Percentiles rank a stretch among this genome's conserved stretches.
phyloP scores from a whole-genome alignment of 2,888 invertebrate genomes.

The Harpalus rubripes region DNA sequence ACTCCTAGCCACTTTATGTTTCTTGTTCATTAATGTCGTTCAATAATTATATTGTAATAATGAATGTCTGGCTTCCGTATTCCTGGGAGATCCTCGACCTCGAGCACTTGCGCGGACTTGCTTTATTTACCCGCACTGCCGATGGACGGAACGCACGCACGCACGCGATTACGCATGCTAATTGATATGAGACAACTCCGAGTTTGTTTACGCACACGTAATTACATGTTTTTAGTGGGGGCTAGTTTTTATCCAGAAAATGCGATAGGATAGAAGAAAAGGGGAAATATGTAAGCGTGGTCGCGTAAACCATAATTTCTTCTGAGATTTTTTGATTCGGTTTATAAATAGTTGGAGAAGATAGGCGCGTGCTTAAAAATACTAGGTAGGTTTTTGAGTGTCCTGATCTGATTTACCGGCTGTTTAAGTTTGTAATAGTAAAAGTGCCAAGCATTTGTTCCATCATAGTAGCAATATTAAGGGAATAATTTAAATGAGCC shows the following conservation, averaged over 20 bases:
- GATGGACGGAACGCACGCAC: constrained; percentile 39
- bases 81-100: constrained; percentile 68
- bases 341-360: too few species aligned
- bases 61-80: constrained; percentile 70
- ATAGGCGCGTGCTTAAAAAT: too few species aligned
- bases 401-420: too few species aligned
- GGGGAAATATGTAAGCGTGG: not conserved
- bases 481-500: too few species aligned
- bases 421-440: too few species aligned
- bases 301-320: not conserved
- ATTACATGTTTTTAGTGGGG: not conserved
- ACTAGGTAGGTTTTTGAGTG: too few species aligned
- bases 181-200: constrained; percentile 30
- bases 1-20: constrained; percentile 58
- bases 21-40: constrained; percentile 67
- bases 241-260: constrained; percentile 4
- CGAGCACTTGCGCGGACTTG: constrained; percentile 53
- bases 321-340: not conserved
- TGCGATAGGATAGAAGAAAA: not conserved
- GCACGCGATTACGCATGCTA: constrained; percentile 40
- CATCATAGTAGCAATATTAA: too few species aligned
- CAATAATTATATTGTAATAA: constrained; percentile 70
- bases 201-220: constrained; percentile 5
- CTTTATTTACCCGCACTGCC: constrained; percentile 29
- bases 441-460: too few species aligned